Conservation (phyloP, 2,888 invertebrate species). For the Cecidostiba fungosa region DNA sequence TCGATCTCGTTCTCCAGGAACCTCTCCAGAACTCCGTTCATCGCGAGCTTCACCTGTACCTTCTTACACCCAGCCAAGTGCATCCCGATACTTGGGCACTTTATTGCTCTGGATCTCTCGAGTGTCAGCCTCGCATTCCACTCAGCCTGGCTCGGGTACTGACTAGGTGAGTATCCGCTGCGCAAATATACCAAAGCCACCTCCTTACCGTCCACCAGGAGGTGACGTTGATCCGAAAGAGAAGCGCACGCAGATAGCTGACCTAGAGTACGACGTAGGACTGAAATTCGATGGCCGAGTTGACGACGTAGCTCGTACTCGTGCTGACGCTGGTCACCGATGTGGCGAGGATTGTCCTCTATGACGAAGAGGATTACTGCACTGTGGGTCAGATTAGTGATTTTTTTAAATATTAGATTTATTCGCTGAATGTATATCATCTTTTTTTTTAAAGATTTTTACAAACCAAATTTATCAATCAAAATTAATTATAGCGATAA, state of each 20-base stretch:
- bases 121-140: slow-evolving; percentile 93
- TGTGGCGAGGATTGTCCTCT: background rate
- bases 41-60: slow-evolving; percentile 93
- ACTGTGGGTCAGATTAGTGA: background rate
- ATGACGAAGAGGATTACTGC: slow-evolving; percentile 43
- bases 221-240: slow-evolving; percentile 84
- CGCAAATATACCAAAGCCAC: slow-evolving; percentile 96
- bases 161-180: slow-evolving; percentile 93
- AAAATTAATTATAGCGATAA: too few relatives aligned
- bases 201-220: slow-evolving; percentile 86
- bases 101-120: slow-evolving; percentile 93
- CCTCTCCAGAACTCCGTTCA: slow-evolving; percentile 87
- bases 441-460: too few relatives aligned
- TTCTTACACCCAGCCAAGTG: slow-evolving; percentile 97
- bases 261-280: slow-evolving; percentile 89
- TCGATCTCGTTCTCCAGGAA: slow-evolving; percentile 79
- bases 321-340: slow-evolving; percentile 82
- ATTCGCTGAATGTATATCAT: background rate
- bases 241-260: slow-evolving; percentile 85
- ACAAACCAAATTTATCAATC: too few relatives aligned
- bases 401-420: background rate
- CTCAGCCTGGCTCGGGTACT: slow-evolving; percentile 89
- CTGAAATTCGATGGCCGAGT: slow-evolving; percentile 84
- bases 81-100: slow-evolving; percentile 95
- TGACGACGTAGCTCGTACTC: slow-evolving; percentile 91